A percentile compares a stretch with the other conserved stretches of the same genome.
Evolutionary conservation across 1,140 invertebrate genomes (phyloP).

Genomic region (Zelostemma sp.): DNA sequence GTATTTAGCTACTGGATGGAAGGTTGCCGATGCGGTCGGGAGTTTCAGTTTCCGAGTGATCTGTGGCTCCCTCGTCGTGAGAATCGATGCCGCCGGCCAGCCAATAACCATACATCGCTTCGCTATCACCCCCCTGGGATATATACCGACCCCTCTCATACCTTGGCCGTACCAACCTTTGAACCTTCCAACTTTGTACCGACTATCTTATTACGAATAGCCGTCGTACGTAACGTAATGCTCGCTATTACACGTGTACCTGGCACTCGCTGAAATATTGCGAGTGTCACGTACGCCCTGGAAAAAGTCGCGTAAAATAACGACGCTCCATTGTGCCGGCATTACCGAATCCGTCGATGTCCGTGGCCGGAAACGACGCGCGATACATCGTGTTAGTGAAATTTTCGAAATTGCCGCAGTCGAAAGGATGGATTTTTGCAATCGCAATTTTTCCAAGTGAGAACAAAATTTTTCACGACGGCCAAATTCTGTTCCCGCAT

Average conservation of each 20-base stretch:
- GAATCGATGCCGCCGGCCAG: constrained; percentile 67
- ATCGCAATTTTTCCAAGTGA: no score
- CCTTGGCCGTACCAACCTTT: constrained; percentile 35
- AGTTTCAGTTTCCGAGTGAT: constrained; percentile 68
- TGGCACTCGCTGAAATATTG: constrained; percentile 39
- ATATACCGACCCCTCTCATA: constrained; percentile 49
- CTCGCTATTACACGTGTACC: constrained; percentile 27
- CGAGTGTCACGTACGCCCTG: constrained; percentile 8
- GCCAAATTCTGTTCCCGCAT: no score
- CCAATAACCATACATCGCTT: constrained; percentile 69
- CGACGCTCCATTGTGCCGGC: not conserved
- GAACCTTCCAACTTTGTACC: constrained; percentile 47
- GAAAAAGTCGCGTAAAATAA: not conserved
- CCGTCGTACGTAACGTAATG: constrained; percentile 33
- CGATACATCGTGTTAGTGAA: no score
- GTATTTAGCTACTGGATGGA: constrained; percentile 59
- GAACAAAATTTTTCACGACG: no score
- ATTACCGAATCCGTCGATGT: constrained; percentile 5
- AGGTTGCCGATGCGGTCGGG: constrained; percentile 51
- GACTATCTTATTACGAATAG: constrained; percentile 62
- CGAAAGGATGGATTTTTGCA: no score
- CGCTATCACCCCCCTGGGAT: constrained; percentile 66
- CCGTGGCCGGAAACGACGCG: constrained; percentile 3
- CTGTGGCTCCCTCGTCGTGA: constrained; percentile 67
- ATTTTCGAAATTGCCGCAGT: no score